phyloP scores from a whole-genome alignment of 2,113 vertebrate genomes.

The Oncorhynchus tshawytscha region DNA sequence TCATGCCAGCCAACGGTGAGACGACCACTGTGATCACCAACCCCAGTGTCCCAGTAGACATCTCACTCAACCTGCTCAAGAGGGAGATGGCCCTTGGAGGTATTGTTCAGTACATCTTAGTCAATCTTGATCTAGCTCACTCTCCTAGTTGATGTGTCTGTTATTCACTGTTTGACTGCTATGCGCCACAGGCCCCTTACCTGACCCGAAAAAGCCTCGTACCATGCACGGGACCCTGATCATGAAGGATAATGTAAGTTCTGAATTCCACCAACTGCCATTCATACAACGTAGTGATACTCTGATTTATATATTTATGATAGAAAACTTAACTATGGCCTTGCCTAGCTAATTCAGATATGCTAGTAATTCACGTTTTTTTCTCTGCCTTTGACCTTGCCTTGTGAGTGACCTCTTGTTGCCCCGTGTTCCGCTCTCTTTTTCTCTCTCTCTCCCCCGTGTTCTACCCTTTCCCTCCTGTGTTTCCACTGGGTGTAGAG shows the following conservation, averaged over 20 bases:
- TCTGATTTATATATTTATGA: neutral
- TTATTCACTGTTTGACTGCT: neutral
- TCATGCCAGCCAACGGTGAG: slow-evolving; percentile 95
- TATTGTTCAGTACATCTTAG: neutral
- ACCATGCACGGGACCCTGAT: slow-evolving; percentile 91
- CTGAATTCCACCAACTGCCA: too few relatives aligned
- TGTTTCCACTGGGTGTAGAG: slow-evolving; percentile 67
- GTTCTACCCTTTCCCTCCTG: too few relatives aligned
- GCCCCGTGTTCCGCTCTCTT: neutral
- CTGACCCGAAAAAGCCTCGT: slow-evolving; percentile 86
- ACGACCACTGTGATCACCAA: slow-evolving; percentile 83
- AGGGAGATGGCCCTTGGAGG: slow-evolving; percentile 87
- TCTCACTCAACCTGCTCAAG: slow-evolving; percentile 90
- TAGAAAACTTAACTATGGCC: too few relatives aligned
- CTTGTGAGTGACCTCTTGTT: neutral
- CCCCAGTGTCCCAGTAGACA: slow-evolving; percentile 92
- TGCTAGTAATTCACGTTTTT: too few relatives aligned
- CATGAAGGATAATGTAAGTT: slow-evolving; percentile 94
- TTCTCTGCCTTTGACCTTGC: too few relatives aligned
- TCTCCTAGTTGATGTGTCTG: neutral
- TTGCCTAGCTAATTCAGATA: too few relatives aligned
- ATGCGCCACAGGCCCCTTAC: slow-evolving; percentile 74
- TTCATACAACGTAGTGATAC: neutral
- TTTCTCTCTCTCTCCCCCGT: too few relatives aligned
- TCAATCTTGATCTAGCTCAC: neutral